Conservation (phyloP, 1,140 invertebrate genomes). For the Orchesella cincta region DNA sequence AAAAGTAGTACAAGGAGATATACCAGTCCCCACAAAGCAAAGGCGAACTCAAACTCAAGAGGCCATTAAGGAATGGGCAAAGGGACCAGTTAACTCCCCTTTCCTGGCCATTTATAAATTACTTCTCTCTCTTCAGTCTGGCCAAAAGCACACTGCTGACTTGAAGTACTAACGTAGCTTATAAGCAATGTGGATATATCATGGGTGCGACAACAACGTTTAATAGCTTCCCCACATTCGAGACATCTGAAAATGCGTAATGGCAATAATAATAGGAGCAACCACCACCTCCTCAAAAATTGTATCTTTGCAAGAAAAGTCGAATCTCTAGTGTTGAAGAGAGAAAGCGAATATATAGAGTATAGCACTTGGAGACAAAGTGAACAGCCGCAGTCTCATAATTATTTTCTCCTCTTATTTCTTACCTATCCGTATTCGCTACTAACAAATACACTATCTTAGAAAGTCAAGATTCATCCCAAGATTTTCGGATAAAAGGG, state of each 20-base stretch:
- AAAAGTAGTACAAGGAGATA: not conserved
- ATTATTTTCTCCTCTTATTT: conserved; percentile 7
- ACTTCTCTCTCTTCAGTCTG: not conserved
- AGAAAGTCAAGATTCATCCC: conserved; percentile 8
- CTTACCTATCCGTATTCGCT: not conserved
- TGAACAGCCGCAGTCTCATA: not conserved
- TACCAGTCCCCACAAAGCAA: not conserved
- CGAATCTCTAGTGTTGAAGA: not conserved
- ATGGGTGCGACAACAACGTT: no score
- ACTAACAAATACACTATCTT: conserved; percentile 9
- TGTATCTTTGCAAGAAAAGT: not conserved
- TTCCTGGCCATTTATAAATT: conserved; percentile 2
- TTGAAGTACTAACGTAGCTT: no score
- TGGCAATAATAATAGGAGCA: not conserved
- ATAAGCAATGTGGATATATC: no score
- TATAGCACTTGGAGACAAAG: not conserved
- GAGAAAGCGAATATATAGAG: not conserved
- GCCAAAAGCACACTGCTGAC: not conserved
- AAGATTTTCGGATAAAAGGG: conserved; percentile 28
- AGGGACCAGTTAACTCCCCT: conserved; percentile 2
- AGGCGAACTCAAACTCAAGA: not conserved
- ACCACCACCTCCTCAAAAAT: not conserved
- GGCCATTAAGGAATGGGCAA: conserved; percentile 23
- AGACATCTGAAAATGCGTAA: not conserved
- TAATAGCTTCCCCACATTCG: not conserved